Evolutionary conservation across 1,140 invertebrate genomes (phyloP), one percentile per base, ranked within the genome.

Genomic region (Cecropterus lyciades): DNA sequence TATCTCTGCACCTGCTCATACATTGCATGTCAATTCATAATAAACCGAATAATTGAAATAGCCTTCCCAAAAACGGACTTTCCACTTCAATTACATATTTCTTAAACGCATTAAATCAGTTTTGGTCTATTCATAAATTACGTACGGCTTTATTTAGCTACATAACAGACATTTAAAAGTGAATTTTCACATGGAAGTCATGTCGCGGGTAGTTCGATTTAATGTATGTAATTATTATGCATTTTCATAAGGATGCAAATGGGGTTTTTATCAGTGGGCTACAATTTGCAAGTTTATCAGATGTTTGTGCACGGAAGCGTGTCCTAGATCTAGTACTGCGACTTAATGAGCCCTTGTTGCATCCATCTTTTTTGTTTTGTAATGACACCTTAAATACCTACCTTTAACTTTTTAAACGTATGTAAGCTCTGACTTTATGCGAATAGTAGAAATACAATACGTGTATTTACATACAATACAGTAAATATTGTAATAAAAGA

Each of bases 211-310:
- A 24, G 30, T 33, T 33, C 6, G 1, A 9, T 33, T 33, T 33
- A 4, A 20, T 20, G n/a, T 9, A 51, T 24, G 53, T 48, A 48
- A 48, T 51, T 27, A 8, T 27, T 3, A 59, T 27, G 10, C n/a
- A 45, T 59, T 14, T 59, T 59, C 14, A 30, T 33, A 37, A 48
- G 24, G 0, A n/a, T 46, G 14, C 20, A 46, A 48, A 46, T 59
- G 20, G 15, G 13, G 42, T 59, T 57, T 40, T 62, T 68, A 68
- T 68, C 66, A 42, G 33, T 33, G 30, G 37, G 72, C 66, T 66
- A 52, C 67, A 76, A 80, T 88, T 86, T 83, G 77, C 81, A 80
- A 79, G 59, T 74, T 79, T 85, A 87, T 87, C 86, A 77, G 67
- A 51, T 75, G 65, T 73, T 87, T 73, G 72, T 57, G 75, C 65